Evolutionary conservation across 1,140 invertebrate species (phyloP), one percentile per base, ranked within the genome.

Genomic region (Uloborus diversus): DNA sequence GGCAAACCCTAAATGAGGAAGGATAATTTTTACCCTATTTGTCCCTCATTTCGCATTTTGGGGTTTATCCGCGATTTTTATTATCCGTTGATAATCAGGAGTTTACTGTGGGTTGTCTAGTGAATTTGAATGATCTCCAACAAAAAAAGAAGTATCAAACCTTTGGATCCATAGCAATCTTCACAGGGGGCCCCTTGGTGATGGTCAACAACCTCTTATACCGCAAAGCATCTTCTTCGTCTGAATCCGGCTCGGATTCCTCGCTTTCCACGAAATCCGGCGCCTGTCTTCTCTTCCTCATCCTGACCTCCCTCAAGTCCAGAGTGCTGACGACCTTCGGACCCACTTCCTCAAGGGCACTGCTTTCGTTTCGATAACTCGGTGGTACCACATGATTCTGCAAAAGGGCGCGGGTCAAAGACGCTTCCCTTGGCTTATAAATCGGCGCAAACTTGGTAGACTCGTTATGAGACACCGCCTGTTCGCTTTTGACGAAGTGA

Each of bases 101-200:
- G n/a, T n/a, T n/a, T n/a, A n/a, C n/a, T n/a, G n/a, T n/a, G n/a
- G n/a, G n/a, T n/a, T n/a, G n/a, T n/a, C n/a, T n/a, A n/a, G n/a
- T n/a, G n/a, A n/a, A n/a, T n/a, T n/a, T n/a, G n/a, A n/a, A n/a
- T n/a, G n/a, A n/a, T 56, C n/a, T 64, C 4, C 20, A 64, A 11
- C 27, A 61, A 28, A 61, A 61, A 28, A 32, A 37, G 1, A 35
- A 20, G 5, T 4, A 20, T 9, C 49, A 57, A 20, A 75, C 79
- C n/a, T 81, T 33, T 71, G 51, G 32, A 53, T 69, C 71, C 13
- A 33, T 33, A 73, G 81, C 78, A 11, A 81, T 23, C 47, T 82
- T 81, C n/a, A 75, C 25, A 28, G 80, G 80, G 9, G 82, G 80
- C 1, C 82, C 80, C 62, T 71, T 82, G 0, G 65, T 65, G 20